Evolutionary conservation across 2,888 invertebrate genomes (phyloP).

Genomic region (Aleiodes alternator): DNA sequence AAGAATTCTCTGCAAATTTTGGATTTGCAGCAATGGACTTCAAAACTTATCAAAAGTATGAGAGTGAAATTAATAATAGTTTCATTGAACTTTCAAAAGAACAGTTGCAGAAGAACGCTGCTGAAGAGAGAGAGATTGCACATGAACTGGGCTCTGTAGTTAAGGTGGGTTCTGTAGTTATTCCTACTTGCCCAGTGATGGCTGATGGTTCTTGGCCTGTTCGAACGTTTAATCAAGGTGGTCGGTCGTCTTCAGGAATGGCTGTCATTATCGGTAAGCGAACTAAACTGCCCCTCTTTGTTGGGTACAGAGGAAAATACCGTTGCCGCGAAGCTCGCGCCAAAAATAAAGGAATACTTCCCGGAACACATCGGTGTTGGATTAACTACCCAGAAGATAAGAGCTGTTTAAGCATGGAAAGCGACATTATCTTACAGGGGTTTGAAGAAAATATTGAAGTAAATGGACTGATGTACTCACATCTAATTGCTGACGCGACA

Average conservation of each 20-base stretch:
- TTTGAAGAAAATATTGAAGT: neutral
- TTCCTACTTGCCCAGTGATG: no score
- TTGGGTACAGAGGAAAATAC: neutral
- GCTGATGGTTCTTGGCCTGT: no score
- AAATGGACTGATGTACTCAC: slow-evolving; percentile 1
- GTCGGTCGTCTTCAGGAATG: no score
- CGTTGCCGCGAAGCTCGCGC: neutral
- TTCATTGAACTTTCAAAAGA: neutral
- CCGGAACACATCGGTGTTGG: neutral
- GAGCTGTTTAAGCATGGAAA: neutral
- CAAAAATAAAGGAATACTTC: neutral
- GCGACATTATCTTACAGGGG: neutral
- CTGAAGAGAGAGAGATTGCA: no score
- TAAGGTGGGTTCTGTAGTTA: no score
- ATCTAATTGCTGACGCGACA: neutral
- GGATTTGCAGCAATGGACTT: neutral
- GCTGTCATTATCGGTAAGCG: neutral
- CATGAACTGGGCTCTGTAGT: no score
- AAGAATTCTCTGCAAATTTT: neutral
- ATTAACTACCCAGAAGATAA: neutral
- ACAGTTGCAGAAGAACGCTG: neutral
- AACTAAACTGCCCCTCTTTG: neutral
- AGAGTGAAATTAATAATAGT: neutral
- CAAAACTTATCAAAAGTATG: neutral
- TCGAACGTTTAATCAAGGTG: no score